These are phyloP conservation scores for Burhinus bistriatus DNA, from an alignment of 2,113 vertebrate species.

Conservation along the genomic window DNA sequence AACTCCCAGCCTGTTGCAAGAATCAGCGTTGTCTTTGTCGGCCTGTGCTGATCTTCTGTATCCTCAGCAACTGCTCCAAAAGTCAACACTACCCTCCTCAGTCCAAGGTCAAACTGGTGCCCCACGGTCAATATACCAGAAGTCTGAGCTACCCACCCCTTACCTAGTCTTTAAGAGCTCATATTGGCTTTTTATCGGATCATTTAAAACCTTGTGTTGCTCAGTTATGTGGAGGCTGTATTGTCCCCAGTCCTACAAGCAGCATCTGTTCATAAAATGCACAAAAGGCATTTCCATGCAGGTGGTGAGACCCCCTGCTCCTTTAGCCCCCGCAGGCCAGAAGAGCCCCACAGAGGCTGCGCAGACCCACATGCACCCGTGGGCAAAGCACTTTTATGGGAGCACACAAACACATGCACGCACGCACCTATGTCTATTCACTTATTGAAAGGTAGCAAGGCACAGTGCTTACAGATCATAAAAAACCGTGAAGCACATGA, in stretches of 20 bases:
- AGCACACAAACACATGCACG: not conserved
- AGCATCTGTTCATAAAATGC: not conserved
- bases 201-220: not conserved
- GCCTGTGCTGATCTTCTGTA: not conserved
- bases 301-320: not conserved
- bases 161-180: not conserved
- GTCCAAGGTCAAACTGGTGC: not conserved
- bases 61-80: not conserved
- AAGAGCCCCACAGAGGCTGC: not conserved
- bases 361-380: rapidly evolving
- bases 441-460: not conserved
- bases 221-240: not conserved
- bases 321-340: not conserved
- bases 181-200: not conserved
- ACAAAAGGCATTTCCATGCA: not conserved
- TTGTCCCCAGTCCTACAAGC: not conserved
- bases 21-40: not conserved
- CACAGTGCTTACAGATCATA: not conserved
- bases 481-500: not conserved
- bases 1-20: not conserved
- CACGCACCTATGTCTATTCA: not conserved
- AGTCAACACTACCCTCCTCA: not conserved
- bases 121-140: not conserved
- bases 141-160: not conserved
- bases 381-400: not conserved